Base-by-base conservation (phyloP, 64 coral and sea anemone genomes). In the Actinia equina region DNA sequence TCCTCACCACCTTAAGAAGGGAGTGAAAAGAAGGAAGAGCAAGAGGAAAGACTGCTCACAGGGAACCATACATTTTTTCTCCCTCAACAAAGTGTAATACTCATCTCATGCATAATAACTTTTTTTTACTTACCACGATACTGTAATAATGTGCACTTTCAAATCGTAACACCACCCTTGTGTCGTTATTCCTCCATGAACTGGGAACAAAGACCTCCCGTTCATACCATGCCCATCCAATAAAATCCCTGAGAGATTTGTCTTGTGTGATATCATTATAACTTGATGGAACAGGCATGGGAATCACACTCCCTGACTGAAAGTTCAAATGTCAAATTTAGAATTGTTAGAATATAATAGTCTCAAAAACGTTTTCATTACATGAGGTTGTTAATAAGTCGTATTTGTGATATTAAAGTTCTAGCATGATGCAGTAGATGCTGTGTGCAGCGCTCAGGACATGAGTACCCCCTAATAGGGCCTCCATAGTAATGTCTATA, bases 221-320 rank as follows among this genome's bases (percentile, higher is more conserved):
- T 25, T 99, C 97, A 91, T 99, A 99, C 97, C 97, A 99, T 17
- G 82, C 97, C 97, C 97, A 99, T 42, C 97, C 97, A 82, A 94
- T 86, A 22, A 99, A 99, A 82, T 93, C 91, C 51, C 97, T 84
- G 20, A 99, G 60, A 49, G 74, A 85, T 10, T 62, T 83, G 70
- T 91, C 88, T n/a, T 95, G 88, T n/a, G 97, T 99, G 22, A 99
- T 92, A 41, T 99, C 97, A 89, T 99, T 99, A 74, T 90, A 99
- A 77, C 97, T 99, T 65, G 97, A 87, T 83, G 97, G 97, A n/a
- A 99, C 97, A 65, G 97, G 93, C 97, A 99, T 99, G 16, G 87
- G 85, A 61, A 99, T 99, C 0, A 95, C 83, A 9, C 61, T 59
- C 46, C 97, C 97, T 77, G 93, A 88, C 97, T 99, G 74, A 25